Conservation (phyloP, 2,888 invertebrate species). For the Aleiodes leptofemur region DNA sequence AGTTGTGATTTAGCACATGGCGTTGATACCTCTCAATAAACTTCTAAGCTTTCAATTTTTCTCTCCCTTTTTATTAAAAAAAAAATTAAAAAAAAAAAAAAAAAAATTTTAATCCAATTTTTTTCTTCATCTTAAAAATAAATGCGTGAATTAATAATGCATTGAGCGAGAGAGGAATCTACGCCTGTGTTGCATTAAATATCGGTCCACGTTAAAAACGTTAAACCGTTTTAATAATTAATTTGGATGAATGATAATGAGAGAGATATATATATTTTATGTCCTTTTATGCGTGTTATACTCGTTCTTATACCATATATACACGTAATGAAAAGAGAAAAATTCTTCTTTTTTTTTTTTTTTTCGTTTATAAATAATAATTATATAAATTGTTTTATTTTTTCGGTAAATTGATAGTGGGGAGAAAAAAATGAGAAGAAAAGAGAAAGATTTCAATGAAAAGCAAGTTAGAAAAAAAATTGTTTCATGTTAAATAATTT, state of each 20-base stretch:
- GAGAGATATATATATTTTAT: constrained; percentile 44
- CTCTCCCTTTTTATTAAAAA: neutral
- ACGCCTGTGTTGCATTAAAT: constrained; percentile 28
- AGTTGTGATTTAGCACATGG: constrained; percentile 64
- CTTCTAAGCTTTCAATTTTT: constrained; percentile 33
- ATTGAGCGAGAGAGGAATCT: constrained; percentile 6
- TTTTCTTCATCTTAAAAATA: too few species aligned
- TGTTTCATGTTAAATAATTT: constrained; percentile 5
- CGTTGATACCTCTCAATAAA: constrained; percentile 51
- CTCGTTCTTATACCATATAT: constrained; percentile 49
- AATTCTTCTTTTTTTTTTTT: constrained; percentile 18
- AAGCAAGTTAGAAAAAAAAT: neutral
- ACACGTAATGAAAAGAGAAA: constrained; percentile 13
- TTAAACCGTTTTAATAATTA: constrained; percentile 29
- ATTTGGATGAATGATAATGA: constrained; percentile 38
- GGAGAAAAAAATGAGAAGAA: neutral
- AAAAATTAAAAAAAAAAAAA: neutral
- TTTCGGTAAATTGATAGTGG: neutral
- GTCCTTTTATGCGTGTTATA: constrained; percentile 28
- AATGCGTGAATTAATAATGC: too few species aligned
- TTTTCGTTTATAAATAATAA: constrained; percentile 14
- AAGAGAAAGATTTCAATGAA: too few species aligned
- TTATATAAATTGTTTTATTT: neutral
- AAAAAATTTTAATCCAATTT: too few species aligned
- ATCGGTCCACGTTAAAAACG: constrained; percentile 33